These are phyloP conservation scores for Anas bernieri DNA, from an alignment of 2,797 vertebrate genomes.

Conservation along the genomic window DNA sequence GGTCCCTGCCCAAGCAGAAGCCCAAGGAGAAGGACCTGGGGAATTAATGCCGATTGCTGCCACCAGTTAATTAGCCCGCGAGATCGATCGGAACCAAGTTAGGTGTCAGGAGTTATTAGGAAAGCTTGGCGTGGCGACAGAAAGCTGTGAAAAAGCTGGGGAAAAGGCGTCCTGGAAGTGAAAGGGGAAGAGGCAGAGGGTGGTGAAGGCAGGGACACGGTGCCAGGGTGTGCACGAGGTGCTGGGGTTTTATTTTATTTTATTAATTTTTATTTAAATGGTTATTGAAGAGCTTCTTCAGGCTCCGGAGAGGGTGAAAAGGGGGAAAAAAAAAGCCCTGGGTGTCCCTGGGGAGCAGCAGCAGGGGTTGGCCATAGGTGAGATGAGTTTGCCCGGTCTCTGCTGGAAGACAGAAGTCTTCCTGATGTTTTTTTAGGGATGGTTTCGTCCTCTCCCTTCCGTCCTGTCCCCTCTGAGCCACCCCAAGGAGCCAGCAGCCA, in stretches of 20 bases:
- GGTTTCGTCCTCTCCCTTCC: not conserved
- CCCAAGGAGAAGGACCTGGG: not conserved
- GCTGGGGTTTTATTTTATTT: not conserved
- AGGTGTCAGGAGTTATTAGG: constrained; percentile 40
- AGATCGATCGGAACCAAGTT: constrained; percentile 59
- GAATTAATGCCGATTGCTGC: constrained; percentile 59
- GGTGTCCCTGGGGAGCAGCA: not conserved
- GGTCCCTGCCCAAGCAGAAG: not conserved
- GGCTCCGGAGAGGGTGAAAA: not conserved
- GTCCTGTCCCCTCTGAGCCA: not conserved
- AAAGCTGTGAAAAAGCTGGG: not conserved
- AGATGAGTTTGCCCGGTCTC: not conserved
- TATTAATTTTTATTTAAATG: not conserved
- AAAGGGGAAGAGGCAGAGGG: not conserved
- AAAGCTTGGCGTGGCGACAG: not conserved
- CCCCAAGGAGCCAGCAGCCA: not conserved
- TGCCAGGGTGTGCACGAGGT: rapidly evolving
- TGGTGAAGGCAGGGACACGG: not conserved
- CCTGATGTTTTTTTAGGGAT: not conserved
- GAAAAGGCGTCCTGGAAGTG: not conserved
- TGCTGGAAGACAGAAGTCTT: not conserved
- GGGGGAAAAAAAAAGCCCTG: not conserved
- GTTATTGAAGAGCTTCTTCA: constrained; percentile 34
- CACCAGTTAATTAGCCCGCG: constrained; percentile 67
- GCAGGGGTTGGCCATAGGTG: not conserved